Conservation (phyloP, 1,140 invertebrate genomes). For the Heliconius hermathena region DNA sequence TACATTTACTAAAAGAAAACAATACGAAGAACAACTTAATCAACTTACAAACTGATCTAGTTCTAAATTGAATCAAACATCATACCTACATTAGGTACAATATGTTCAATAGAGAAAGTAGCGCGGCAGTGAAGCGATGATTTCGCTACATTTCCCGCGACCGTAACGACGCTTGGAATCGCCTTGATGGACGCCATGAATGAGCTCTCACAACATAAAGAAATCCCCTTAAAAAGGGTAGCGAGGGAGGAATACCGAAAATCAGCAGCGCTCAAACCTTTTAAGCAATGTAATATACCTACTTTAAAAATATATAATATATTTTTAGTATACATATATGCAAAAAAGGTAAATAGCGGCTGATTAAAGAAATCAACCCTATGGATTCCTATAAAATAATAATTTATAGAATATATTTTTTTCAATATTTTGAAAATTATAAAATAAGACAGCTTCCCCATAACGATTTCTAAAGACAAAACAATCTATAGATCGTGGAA, state of each 20-base stretch:
- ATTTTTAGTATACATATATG: too few relatives aligned
- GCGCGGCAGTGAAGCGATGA: conserved; percentile 76
- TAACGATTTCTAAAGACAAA: too few relatives aligned
- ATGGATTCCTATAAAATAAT: too few relatives aligned
- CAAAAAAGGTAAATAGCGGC: too few relatives aligned
- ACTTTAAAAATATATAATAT: too few relatives aligned
- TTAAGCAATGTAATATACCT: not conserved
- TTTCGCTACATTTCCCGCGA: conserved; percentile 80
- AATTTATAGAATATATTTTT: too few relatives aligned
- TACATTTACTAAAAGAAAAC: not conserved
- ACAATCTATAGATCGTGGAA: too few relatives aligned
- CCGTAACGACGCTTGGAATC: conserved; percentile 77
- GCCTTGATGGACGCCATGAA: conserved; percentile 80
- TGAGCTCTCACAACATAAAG: conserved; percentile 82
- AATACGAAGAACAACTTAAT: conserved; percentile 26
- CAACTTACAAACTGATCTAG: not conserved
- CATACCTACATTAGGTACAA: conserved; percentile 66
- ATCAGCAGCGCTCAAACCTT: conserved; percentile 56
- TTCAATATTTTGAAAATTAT: too few relatives aligned
- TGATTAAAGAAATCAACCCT: too few relatives aligned
- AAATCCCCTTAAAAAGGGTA: conserved; percentile 82
- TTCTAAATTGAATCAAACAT: conserved; percentile 61
- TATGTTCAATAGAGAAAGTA: conserved; percentile 64
- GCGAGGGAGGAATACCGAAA: conserved; percentile 71
- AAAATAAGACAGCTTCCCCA: too few relatives aligned